Conservation (phyloP, 1,140 invertebrate genomes). For the Meloidogyne exigua region DNA sequence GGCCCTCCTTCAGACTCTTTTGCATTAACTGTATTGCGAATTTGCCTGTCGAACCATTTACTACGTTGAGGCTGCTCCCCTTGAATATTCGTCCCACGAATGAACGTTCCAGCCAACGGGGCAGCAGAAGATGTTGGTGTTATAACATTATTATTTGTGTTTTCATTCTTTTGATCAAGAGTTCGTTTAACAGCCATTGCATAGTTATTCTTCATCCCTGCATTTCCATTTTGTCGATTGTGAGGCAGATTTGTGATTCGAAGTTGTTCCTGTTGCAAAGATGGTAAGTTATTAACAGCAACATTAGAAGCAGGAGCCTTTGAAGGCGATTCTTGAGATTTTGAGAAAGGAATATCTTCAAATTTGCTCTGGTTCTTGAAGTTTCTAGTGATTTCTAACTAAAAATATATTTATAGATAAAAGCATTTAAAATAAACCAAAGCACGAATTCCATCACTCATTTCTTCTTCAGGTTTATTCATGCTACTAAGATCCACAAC, state of each 20-base stretch:
- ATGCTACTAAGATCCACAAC: background rate
- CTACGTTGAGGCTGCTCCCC: background rate
- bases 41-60: background rate
- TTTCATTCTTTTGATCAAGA: background rate
- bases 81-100: background rate
- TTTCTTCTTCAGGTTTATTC: conserved; percentile 4
- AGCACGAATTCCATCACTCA: background rate
- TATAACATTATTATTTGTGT: background rate
- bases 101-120: background rate
- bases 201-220: conserved; percentile 1
- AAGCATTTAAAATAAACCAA: background rate
- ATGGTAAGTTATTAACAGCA: background rate
- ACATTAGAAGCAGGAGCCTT: background rate
- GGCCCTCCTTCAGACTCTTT: background rate
- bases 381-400: background rate
- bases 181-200: background rate
- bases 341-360: background rate
- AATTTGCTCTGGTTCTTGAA: conserved; percentile 2
- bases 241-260: background rate
- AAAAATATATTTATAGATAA: background rate
- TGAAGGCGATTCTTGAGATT: background rate
- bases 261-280: background rate
- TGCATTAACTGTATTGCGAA: background rate
- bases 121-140: background rate
- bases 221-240: background rate